Evolutionary conservation across 2,888 invertebrate genomes (phyloP), one percentile per base, ranked within the genome.

Genomic region (Caenorhabditis afra): DNA sequence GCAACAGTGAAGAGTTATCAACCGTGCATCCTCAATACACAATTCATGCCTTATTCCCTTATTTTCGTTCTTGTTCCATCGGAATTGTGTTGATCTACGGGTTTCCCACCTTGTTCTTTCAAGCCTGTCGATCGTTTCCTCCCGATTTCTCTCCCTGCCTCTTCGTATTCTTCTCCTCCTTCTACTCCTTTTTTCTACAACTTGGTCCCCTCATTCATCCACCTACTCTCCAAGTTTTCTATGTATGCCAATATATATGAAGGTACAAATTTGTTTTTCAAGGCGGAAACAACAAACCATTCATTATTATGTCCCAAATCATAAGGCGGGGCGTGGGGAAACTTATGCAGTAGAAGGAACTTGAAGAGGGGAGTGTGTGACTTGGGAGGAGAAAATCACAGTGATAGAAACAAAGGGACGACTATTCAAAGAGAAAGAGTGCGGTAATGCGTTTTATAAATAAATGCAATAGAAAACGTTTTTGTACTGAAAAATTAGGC

Each of bases 1-100:
- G 18, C 73, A 64, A 1, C 57, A 73, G 41, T 59, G 23, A 16
- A 20, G 41, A 37, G 16, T 58, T 49, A 3, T 29, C 29, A 29
- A 3, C 7, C 16, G 44, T 61, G 29, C 29, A 29, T 7, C 29
- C 29, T 29, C 45, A 22, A 47, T 62, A 70, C 37, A 62, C 70
- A 70, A 70, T n/a, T 70, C 70, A 70, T 61, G 16, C 22, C 50
- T 59, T 59, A 20, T 37, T n/a, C 49, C 57, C 18, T 39, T 58
- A 61, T 59, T n/a, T 39, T 16, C 16, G 7, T 58, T 71, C 67
- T 18, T 58, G 58, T 62, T 50, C 67, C 65, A 65, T 62, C 67
- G 39, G 45, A 64, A 58, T 59, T 61, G 41, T 75, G 57, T 61
- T 52, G 18, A 45, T 75, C 37, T 67, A 50, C 73, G 73, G 73